phyloP scores from a whole-genome alignment of 2,797 vertebrate genomes.

The Danio kyathit region DNA sequence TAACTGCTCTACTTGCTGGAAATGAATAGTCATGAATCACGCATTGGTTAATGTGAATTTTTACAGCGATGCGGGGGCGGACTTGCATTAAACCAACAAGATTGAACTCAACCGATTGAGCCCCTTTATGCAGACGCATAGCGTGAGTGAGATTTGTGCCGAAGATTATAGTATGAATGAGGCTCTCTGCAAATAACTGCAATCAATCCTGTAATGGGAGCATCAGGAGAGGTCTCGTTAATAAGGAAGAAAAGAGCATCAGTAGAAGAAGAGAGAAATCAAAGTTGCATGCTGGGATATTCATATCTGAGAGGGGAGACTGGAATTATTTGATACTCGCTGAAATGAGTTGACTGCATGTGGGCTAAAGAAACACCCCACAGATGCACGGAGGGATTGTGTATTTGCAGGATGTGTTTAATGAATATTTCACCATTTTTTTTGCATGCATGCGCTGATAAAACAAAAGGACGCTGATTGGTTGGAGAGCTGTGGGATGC shows the following conservation, averaged over 20 bases:
- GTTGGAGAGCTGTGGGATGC: constrained; percentile 9
- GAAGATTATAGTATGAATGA: constrained; percentile 43
- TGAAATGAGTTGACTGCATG: constrained; percentile 43
- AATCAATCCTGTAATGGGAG: constrained; percentile 44
- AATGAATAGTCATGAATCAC: constrained; percentile 51
- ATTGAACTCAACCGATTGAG: constrained; percentile 55
- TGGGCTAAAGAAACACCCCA: constrained; percentile 20
- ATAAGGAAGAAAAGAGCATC: constrained; percentile 45
- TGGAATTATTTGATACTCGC: constrained; percentile 39
- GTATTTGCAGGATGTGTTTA: constrained; percentile 34
- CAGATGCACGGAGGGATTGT: constrained; percentile 27
- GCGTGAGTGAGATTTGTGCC: constrained; percentile 29
- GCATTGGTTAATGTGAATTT: constrained; percentile 42
- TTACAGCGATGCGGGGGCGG: constrained; percentile 3
- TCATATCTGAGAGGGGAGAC: constrained; percentile 32
- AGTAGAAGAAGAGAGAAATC: constrained; percentile 51
- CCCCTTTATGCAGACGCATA: constrained; percentile 47
- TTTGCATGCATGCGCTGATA: neutral
- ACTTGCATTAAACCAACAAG: constrained; percentile 54
- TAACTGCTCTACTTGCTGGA: constrained; percentile 30
- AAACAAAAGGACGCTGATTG: constrained; percentile 16
- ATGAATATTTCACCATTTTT: constrained; percentile 18
- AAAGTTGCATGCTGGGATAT: constrained; percentile 48
- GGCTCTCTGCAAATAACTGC: constrained; percentile 47
- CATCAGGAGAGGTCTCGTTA: constrained; percentile 44